Evolutionary conservation across 2,113 vertebrate species (phyloP), one percentile per base, ranked within the genome.

Genomic region (Pteruthius melanotis): DNA sequence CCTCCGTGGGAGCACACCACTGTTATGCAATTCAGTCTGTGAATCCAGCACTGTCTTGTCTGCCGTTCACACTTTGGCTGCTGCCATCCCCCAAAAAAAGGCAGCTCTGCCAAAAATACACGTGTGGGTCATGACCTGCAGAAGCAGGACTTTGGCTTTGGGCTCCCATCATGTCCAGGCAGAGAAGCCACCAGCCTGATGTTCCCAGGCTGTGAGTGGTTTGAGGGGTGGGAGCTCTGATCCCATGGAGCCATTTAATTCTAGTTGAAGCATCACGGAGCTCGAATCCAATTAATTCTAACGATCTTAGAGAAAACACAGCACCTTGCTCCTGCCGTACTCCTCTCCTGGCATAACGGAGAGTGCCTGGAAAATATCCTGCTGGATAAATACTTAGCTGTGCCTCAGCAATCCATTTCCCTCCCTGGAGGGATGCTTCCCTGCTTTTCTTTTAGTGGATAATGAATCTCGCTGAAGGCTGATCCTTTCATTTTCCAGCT

Each of bases 91-190:
- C 15, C 7, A 1, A 4, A 49, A 85, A 37, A 53, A 24, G 49
- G n/a, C 61, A 20, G 11, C 61, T 81, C n/a, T 74, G 64, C 71
- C 84, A 61, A 82, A 93, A 91, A 70, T 64, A 40, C 44, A 7
- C 4, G 0, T 31, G 66, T 63, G 33, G 42, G 26, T 64, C 0
- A 0, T 49, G 90, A 78, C 74, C 69, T 70, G 94, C 64, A 54
- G 66, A 15, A 47, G 60, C 82, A 22, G 53, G 39, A 52, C 53
- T 70, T 61, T 71, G 76, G 21, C n/a, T 61, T 17, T 2, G 22
- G 77, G 75, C 65, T 92, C 39, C 66, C 0, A 0, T 31, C 0
- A 0, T 23, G 20, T 27, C 69, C 4, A 6, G 63, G 40, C n/a
- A 82, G 57, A 54, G 71, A 40, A 24, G 66, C 35, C 33, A 7